Base-by-base conservation (phyloP, 2,797 vertebrate genomes). In the Mormyrus proboscirostris region DNA sequence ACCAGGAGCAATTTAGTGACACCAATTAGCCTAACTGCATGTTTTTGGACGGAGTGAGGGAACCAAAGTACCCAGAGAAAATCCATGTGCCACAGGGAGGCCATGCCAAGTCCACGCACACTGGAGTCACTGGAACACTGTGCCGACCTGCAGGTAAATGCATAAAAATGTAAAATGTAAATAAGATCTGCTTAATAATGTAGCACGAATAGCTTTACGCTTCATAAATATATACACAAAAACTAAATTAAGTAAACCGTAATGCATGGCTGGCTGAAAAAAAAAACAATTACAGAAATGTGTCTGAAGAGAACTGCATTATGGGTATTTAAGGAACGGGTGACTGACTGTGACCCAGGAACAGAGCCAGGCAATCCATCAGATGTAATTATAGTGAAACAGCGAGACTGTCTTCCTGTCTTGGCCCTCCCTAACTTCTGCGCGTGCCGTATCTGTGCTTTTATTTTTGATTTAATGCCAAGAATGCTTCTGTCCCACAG, bases 281-380 rank as follows among this genome's bases (percentile, higher is more conserved):
- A 16, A 76, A 41, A 38, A 19, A 44, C 33, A 41, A 79, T 79
- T 44, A 79, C 73, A 79, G 73, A 79, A 79, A 79, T 84, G 82
- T 84, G 41, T 84, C n/a, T 51, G 49, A 84, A 88, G 90, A 79
- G 73, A 79, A 88, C 12, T 84, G 92, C 90, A 95, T 94, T 95
- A 95, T 93, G 94, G 94, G 93, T 91, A 91, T 92, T 93, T 93
- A 93, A 94, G 93, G 91, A 94, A 88, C 94, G 93, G 93, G 93
- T 94, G 93, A 93, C 94, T 93, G 92, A 91, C 88, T 82, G 91
- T 90, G 91, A 94, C 95, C 93, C 94, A 93, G 94, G 94, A 94
- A 91, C 82, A 85, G 91, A 93, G 94, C 94, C 94, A 95, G 94
- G 91, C 90, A 91, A 93, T 93, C 92, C 93, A 94, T 95, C 94